A percentile compares a stretch with the other conserved stretches of the same genome.
Evolutionary conservation across 2,113 vertebrate species (phyloP).

Genomic region (Onychostoma macrolepis): DNA sequence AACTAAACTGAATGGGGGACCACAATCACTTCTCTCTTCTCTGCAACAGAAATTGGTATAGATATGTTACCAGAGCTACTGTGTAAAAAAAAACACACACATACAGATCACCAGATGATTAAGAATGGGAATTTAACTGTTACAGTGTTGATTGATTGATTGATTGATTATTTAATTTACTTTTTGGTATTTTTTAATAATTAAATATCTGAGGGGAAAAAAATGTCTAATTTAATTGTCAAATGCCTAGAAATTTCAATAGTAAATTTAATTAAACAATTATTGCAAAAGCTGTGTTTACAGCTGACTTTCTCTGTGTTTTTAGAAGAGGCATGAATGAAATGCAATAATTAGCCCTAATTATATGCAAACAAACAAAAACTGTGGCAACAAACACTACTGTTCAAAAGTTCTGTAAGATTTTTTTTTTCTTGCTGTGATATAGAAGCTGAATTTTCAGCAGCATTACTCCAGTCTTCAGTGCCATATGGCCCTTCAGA

Average conservation of each 20-base stretch:
- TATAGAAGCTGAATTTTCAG: neutral
- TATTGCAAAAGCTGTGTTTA: neutral
- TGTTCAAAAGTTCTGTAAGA: neutral
- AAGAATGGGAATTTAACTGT: neutral
- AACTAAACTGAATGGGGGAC: neutral
- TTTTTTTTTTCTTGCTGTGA: too few species aligned
- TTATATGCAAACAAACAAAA: neutral
- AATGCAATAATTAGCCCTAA: neutral
- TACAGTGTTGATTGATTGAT: neutral
- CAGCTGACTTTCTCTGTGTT: neutral
- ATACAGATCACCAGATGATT: constrained; percentile 2
- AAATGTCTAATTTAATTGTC: neutral
- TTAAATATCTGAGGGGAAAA: neutral
- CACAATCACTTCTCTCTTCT: neutral
- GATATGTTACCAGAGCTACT: neutral
- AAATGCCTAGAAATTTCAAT: neutral
- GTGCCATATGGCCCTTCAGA: too few species aligned
- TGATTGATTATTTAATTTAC: neutral
- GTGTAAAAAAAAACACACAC: neutral
- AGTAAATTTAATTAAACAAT: neutral
- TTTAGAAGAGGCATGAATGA: neutral
- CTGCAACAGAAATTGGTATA: neutral
- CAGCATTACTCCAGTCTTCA: too few species aligned
- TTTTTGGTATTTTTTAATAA: too few species aligned
- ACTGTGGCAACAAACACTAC: neutral